Conservation (phyloP, 2,113 vertebrate genomes). For the Petaurus breviceps region DNA sequence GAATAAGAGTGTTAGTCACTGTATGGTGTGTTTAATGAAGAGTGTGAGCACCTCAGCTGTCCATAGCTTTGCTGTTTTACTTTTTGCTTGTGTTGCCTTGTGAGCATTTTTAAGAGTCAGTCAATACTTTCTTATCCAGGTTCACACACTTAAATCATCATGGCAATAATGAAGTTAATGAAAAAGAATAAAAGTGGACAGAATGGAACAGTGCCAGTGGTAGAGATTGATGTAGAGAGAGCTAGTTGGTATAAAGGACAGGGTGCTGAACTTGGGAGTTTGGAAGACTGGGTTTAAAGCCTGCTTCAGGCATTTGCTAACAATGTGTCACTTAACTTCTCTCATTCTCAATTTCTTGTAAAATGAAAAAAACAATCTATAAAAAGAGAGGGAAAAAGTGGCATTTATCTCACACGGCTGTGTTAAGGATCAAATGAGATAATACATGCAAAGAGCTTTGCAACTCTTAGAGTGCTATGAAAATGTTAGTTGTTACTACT, state of each 20-base stretch:
- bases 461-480: neutral
- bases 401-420: neutral
- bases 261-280: neutral
- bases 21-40: neutral
- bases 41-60: neutral
- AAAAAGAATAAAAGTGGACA: constrained; percentile 7
- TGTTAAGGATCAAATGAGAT: neutral
- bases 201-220: neutral
- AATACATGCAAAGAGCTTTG: neutral
- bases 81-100: neutral
- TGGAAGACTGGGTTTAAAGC: neutral
- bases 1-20: constrained; percentile 32
- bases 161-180: neutral
- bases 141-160: neutral
- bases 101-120: neutral
- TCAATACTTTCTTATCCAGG: neutral
- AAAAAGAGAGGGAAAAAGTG: neutral
- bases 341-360: neutral
- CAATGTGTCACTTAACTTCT: neutral
- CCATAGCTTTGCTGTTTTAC: neutral
- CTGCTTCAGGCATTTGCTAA: neutral
- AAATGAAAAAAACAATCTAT: neutral
- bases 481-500: neutral
- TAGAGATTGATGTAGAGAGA: neutral
- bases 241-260: neutral